phyloP scores from a whole-genome alignment of 2,888 invertebrate genomes.

The Laspeyria flexula region DNA sequence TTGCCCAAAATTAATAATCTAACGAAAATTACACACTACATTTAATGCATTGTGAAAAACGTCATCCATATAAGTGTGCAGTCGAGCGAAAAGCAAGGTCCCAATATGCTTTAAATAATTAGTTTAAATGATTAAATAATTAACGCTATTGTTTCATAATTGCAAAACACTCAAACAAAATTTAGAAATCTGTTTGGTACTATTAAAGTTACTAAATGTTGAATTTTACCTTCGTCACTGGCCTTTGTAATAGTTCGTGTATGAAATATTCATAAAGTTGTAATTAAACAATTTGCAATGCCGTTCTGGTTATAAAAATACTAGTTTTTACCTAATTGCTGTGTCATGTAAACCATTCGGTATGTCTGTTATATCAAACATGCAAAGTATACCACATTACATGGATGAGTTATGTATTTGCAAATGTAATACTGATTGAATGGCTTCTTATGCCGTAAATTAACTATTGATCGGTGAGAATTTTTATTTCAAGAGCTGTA shows the following conservation, averaged over 20 bases:
- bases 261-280: conserved; percentile 68
- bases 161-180: conserved; percentile 42
- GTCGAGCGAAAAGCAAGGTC: conserved; percentile 42
- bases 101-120: conserved; percentile 36
- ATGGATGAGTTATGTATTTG: conserved; percentile 36
- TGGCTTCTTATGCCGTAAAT: conserved; percentile 23
- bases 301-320: conserved; percentile 53
- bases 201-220: conserved; percentile 44
- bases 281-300: conserved; percentile 69
- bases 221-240: conserved; percentile 63
- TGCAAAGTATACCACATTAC: conserved; percentile 17
- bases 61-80: conserved; percentile 31
- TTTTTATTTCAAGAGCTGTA: too few relatives aligned
- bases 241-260: conserved; percentile 65
- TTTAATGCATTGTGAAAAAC: conserved; percentile 37
- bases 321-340: conserved; percentile 26
- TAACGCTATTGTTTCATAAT: conserved; percentile 42
- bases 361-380: conserved; percentile 30
- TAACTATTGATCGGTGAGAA: conserved; percentile 15
- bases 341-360: conserved; percentile 26
- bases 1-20: conserved; percentile 6
- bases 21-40: conserved; percentile 10
- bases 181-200: conserved; percentile 44
- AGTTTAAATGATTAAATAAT: conserved; percentile 46
- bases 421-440: conserved; percentile 21